These are phyloP conservation scores for Spheniscus humboldti DNA, from an alignment of 2,797 vertebrate genomes.

Conservation along the genomic window DNA sequence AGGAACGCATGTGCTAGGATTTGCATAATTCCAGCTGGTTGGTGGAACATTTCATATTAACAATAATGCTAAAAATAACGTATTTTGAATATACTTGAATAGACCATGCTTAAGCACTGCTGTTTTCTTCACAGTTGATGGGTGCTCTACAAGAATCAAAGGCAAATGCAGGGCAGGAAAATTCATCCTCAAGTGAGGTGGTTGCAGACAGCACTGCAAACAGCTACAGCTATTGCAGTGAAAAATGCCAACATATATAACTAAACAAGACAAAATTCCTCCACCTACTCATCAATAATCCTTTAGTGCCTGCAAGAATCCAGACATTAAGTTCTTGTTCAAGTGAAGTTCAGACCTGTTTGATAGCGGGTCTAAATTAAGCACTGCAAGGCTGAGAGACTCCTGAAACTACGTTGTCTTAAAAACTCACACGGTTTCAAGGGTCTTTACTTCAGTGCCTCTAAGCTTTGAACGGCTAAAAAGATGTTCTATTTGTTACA, in stretches of 20 bases:
- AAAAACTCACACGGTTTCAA: neutral
- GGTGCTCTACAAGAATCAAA: conserved; percentile 28
- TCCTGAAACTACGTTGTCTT: neutral
- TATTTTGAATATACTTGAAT: conserved; percentile 63
- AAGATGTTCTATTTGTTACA: neutral
- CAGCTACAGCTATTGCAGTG: neutral
- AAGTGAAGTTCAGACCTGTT: neutral
- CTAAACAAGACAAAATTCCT: neutral
- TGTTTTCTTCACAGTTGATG: conserved; percentile 8
- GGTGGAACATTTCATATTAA: conserved; percentile 56
- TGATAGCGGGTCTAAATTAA: neutral
- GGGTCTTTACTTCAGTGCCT: neutral
- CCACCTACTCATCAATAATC: neutral
- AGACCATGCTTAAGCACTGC: conserved; percentile 26
- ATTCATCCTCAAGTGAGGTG: conserved; percentile 18
- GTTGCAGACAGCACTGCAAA: conserved; percentile 12
- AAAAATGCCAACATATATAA: neutral
- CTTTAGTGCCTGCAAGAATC: neutral
- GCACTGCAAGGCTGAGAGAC: neutral
- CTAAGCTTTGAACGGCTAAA: neutral
- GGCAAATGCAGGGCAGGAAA: conserved; percentile 25
- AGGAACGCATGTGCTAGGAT: conserved; percentile 49
- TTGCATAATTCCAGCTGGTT: conserved; percentile 63
- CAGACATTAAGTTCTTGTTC: neutral
- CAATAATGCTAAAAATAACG: conserved; percentile 67